Percentiles rank a stretch among this genome's conserved stretches.
phyloP scores from a whole-genome alignment of 2,888 invertebrate species.

The Netelia melanura region DNA sequence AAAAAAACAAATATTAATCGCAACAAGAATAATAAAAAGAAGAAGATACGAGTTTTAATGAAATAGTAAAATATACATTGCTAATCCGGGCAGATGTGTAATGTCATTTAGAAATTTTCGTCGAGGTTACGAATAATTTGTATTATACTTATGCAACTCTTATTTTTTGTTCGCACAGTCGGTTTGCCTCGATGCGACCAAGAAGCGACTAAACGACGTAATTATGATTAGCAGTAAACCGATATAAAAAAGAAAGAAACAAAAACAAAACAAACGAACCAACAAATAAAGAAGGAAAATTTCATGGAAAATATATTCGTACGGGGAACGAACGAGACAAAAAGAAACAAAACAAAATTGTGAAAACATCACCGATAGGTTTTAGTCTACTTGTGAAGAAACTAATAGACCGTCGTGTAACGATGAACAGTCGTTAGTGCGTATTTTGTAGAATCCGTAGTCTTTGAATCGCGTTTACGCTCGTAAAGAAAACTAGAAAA shows the following conservation, averaged over 20 bases:
- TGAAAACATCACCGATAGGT: slow-evolving; percentile 54
- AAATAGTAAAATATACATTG: slow-evolving; percentile 59
- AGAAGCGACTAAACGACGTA: slow-evolving; percentile 20
- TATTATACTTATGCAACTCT: slow-evolving; percentile 54
- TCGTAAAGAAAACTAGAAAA: slow-evolving; percentile 25
- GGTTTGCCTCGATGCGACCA: slow-evolving; percentile 41
- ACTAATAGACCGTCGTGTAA: slow-evolving; percentile 52
- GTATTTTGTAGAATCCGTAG: slow-evolving; percentile 53
- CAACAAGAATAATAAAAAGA: slow-evolving; percentile 7
- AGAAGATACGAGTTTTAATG: background rate
- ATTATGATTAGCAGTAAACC: slow-evolving; percentile 50
- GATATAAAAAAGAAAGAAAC: slow-evolving; percentile 5
- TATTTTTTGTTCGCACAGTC: slow-evolving; percentile 38
- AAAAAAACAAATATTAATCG: slow-evolving; percentile 24
- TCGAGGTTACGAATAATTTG: slow-evolving; percentile 60
- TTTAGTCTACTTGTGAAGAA: slow-evolving; percentile 56
- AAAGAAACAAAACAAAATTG: slow-evolving; percentile 18
- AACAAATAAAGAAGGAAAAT: too few relatives aligned
- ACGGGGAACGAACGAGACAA: slow-evolving; percentile 49
- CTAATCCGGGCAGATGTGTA: slow-evolving; percentile 62
- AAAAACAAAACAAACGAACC: slow-evolving; percentile 5
- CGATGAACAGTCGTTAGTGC: slow-evolving; percentile 28
- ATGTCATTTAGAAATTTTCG: slow-evolving; percentile 67
- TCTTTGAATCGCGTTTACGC: slow-evolving; percentile 31
- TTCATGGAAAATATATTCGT: slow-evolving; percentile 54